phyloP scores from a whole-genome alignment of 1,140 invertebrate genomes.

The Melitaea cinxia region DNA sequence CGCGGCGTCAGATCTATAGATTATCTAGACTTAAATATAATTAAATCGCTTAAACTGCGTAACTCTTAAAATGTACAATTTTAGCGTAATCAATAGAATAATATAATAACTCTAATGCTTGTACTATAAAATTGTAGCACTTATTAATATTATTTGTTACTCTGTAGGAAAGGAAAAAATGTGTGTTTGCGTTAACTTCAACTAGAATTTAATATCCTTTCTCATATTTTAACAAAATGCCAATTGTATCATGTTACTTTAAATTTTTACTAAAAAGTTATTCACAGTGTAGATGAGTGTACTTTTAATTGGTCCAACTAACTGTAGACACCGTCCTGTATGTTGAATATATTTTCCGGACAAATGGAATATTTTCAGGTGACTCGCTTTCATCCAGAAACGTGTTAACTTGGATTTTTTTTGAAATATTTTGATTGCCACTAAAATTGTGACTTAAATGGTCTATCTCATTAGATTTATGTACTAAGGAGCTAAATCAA shows the following conservation, averaged over 20 bases:
- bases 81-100: no score
- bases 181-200: no score
- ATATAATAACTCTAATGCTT: no score
- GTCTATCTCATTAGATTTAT: conserved; percentile 8
- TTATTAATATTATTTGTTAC: no score
- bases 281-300: background rate
- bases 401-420: background rate
- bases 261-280: background rate
- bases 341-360: conserved; percentile 17
- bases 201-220: no score
- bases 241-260: background rate
- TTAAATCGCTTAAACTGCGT: no score
- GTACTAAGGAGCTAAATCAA: no score
- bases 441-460: background rate
- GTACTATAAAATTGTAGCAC: no score
- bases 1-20: no score
- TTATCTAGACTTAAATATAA: no score
- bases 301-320: conserved; percentile 12
- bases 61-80: no score
- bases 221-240: background rate
- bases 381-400: conserved; percentile 5
- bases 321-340: background rate
- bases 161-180: no score
- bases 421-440: conserved; percentile 12
- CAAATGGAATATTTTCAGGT: conserved; percentile 7